These are phyloP conservation scores for Piaya cayana DNA, from an alignment of 2,113 vertebrate genomes.

Conservation along the genomic window DNA sequence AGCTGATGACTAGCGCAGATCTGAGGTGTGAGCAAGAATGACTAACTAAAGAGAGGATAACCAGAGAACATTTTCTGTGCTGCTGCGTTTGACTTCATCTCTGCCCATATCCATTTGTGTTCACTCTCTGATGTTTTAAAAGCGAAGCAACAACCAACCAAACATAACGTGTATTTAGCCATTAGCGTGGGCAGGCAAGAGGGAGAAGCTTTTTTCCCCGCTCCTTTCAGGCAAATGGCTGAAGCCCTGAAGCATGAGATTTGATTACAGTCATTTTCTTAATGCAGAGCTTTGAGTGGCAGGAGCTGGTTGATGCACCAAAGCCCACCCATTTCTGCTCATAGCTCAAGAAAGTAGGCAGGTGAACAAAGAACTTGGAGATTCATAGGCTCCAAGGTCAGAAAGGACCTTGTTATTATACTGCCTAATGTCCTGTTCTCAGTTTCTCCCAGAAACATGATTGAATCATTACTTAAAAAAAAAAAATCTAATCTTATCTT, in stretches of 20 bases:
- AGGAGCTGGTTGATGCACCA: neutral
- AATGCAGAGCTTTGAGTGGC: neutral
- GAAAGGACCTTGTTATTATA: neutral
- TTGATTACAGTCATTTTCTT: constrained; percentile 40
- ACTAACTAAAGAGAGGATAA: neutral
- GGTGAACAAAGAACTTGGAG: neutral
- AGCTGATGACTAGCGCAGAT: neutral
- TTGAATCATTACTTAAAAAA: constrained; percentile 27
- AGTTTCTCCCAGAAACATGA: constrained; percentile 33
- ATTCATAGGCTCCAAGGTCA: constrained; percentile 13
- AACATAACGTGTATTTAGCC: neutral
- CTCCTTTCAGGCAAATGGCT: neutral
- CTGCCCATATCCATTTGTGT: neutral
- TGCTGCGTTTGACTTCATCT: neutral
- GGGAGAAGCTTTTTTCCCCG: neutral
- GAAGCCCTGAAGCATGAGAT: neutral
- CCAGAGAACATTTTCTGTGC: neutral
- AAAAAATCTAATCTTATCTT: constrained; percentile 52
- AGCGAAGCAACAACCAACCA: neutral
- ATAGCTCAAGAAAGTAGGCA: neutral
- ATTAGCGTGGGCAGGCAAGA: neutral
- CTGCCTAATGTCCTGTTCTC: neutral
- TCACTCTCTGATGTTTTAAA: constrained; percentile 4
- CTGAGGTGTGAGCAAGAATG: neutral
- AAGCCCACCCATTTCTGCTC: neutral